Percentiles rank a stretch among this genome's conserved stretches.
These are phyloP conservation scores for Motacilla alba DNA, from an alignment of 2,113 vertebrate genomes.

Conservation along the genomic window DNA sequence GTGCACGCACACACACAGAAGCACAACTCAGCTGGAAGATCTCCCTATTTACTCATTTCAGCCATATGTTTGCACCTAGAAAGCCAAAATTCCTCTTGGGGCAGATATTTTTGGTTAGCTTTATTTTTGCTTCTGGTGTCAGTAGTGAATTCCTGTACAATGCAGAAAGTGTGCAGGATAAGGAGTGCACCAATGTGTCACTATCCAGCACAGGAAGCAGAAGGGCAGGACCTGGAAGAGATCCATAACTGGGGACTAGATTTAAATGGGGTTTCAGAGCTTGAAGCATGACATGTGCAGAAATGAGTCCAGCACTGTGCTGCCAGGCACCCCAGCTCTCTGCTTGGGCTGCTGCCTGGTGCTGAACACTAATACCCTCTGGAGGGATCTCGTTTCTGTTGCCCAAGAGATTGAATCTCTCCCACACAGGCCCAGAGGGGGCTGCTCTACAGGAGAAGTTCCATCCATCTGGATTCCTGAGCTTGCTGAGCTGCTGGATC, in stretches of 20 bases:
- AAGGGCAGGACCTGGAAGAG: background rate
- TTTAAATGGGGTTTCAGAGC: background rate
- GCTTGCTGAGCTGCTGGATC: background rate
- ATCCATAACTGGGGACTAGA: background rate
- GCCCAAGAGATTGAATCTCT: background rate
- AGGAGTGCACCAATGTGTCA: background rate
- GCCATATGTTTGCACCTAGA: background rate
- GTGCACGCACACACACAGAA: background rate
- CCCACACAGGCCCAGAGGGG: background rate
- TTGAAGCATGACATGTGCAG: background rate
- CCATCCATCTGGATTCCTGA: background rate
- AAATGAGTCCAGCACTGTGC: background rate
- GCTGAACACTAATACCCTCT: background rate
- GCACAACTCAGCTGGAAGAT: background rate
- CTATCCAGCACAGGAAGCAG: background rate
- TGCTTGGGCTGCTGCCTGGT: background rate
- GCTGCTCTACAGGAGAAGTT: background rate
- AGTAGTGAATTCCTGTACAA: background rate
- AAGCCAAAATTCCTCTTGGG: background rate
- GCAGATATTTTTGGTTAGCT: background rate
- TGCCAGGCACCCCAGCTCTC: background rate
- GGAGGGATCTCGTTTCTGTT: background rate
- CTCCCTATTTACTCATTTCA: background rate
- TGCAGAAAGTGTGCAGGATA: background rate
- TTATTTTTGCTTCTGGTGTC: background rate